phyloP scores from a whole-genome alignment of 2,888 invertebrate species.

The Drosophila nr. perissopoda region DNA sequence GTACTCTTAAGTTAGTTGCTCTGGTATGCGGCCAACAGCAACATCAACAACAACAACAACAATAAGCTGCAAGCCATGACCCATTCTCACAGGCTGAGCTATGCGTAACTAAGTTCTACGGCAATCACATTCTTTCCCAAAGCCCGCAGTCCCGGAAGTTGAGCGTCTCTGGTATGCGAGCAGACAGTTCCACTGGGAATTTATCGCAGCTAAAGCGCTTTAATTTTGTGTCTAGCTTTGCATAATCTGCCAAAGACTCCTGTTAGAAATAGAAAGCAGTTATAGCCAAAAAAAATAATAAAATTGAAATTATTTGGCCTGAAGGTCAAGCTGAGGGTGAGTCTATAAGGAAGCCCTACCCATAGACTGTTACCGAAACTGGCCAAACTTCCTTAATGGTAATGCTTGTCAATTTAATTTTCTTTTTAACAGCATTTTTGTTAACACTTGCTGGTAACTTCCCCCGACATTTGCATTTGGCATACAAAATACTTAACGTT shows the following conservation, averaged over 20 bases:
- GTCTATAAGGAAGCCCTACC: conserved; percentile 56
- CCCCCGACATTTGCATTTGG: conserved; percentile 71
- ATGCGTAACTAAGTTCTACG: conserved; percentile 69
- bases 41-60: conserved; percentile 24
- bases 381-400: conserved; percentile 66
- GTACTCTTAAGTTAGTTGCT: conserved; percentile 18
- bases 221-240: conserved; percentile 62
- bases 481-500: conserved; percentile 68
- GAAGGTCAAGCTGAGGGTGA: conserved; percentile 58
- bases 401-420: conserved; percentile 67
- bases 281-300: conserved; percentile 21
- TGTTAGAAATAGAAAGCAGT: conserved; percentile 68
- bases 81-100: conserved; percentile 67
- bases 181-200: conserved; percentile 51
- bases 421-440: conserved; percentile 41
- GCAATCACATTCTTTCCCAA: conserved; percentile 72
- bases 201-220: conserved; percentile 44
- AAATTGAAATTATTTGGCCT: conserved; percentile 42
- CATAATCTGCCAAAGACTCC: conserved; percentile 37
- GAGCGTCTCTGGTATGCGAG: conserved; percentile 63
- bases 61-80: conserved; percentile 54
- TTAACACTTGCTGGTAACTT: conserved; percentile 36
- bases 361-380: conserved; percentile 21
- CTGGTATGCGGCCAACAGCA: conserved; percentile 47
- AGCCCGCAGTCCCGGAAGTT: conserved; percentile 63